Evolutionary conservation across 2,797 vertebrate species (phyloP).

Genomic region (Lacerta agilis): DNA sequence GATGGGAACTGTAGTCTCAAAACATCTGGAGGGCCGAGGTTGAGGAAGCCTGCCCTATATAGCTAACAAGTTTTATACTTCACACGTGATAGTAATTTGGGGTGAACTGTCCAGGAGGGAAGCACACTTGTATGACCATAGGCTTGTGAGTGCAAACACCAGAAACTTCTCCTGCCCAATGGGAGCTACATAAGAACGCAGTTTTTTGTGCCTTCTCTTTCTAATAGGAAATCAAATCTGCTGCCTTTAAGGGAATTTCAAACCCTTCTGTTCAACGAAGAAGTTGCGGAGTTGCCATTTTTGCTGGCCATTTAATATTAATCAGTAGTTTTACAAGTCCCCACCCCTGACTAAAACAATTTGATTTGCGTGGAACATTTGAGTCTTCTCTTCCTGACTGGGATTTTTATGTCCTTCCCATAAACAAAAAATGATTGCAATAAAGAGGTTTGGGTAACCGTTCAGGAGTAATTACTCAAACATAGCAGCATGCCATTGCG

Average conservation of each 20-base stretch:
- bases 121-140: background rate
- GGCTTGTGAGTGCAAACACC: too few species aligned
- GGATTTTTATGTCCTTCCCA: constrained; percentile 46
- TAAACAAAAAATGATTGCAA: constrained; percentile 57
- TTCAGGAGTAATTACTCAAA: constrained; percentile 61
- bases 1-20: too few species aligned
- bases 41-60: background rate
- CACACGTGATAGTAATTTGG: background rate
- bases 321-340: constrained; percentile 38
- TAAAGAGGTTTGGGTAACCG: constrained; percentile 53
- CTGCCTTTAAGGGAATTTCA: background rate
- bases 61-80: background rate
- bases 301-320: background rate
- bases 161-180: background rate
- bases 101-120: background rate
- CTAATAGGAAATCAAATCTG: background rate
- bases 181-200: background rate
- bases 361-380: constrained; percentile 10
- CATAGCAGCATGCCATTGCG: constrained; percentile 33
- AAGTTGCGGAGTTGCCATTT: background rate
- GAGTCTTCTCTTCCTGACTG: constrained; percentile 2
- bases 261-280: constrained; percentile 4
- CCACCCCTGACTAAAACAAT: constrained; percentile 31
- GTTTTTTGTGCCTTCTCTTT: background rate
- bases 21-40: too few species aligned